Conservation (phyloP, 2,113 vertebrate genomes). For the Diphyllodes magnificus region DNA sequence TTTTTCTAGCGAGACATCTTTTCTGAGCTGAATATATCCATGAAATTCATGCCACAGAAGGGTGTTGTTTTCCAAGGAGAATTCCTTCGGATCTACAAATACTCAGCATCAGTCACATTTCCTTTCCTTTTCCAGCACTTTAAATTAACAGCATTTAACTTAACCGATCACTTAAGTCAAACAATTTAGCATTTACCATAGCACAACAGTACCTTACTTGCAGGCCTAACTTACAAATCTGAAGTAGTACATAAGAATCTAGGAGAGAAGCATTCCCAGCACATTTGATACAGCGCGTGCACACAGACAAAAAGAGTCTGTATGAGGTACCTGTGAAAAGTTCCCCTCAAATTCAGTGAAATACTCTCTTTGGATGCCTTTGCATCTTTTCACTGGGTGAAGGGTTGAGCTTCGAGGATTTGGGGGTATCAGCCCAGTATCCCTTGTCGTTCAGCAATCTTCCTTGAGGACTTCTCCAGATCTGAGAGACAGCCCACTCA, state of each 20-base stretch:
- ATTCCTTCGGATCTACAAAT: neutral
- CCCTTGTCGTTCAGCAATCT: rapidly evolving
- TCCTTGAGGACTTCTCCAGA: too few species aligned
- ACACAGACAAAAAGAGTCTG: too few species aligned
- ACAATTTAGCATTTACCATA: neutral
- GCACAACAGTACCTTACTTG: neutral
- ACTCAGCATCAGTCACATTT: neutral
- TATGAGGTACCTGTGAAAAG: neutral
- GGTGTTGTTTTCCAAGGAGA: neutral
- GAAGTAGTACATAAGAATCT: neutral
- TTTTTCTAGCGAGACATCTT: neutral
- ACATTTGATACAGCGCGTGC: neutral
- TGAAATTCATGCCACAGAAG: neutral
- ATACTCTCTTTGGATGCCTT: neutral
- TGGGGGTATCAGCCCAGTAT: neutral
- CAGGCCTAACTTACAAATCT: neutral
- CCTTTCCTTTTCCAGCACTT: neutral
- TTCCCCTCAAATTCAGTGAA: neutral
- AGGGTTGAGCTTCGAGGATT: neutral
- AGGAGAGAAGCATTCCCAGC: neutral
- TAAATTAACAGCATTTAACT: neutral
- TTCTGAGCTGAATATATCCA: neutral
- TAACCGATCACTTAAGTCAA: rapidly evolving
- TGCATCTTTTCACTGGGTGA: neutral
- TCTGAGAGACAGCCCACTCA: too few species aligned